phyloP scores from a whole-genome alignment of 2,797 vertebrate genomes.

The Pangasius mekongensis region DNA sequence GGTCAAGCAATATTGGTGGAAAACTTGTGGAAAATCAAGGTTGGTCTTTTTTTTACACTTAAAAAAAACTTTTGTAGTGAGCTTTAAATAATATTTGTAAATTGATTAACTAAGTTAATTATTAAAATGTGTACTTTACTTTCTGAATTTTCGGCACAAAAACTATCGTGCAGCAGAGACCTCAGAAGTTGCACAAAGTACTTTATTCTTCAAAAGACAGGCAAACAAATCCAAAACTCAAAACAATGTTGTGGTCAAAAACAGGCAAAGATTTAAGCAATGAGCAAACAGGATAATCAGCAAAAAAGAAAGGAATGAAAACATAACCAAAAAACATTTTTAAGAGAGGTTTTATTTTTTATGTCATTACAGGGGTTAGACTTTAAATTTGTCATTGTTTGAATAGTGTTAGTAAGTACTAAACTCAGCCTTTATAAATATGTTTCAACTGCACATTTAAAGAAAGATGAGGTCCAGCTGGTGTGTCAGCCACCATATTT shows the following conservation, averaged over 20 bases:
- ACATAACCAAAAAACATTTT: neutral
- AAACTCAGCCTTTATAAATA: neutral
- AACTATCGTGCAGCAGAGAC: neutral
- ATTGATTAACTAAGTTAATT: neutral
- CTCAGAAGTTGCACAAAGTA: neutral
- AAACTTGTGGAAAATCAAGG: neutral
- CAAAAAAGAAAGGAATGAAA: neutral
- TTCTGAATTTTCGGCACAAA: neutral
- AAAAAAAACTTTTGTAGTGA: neutral
- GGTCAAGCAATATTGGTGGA: neutral
- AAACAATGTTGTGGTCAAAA: neutral
- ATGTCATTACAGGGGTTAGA: neutral
- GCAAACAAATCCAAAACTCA: neutral
- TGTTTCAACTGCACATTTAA: neutral
- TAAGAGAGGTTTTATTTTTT: neutral
- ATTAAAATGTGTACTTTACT: neutral
- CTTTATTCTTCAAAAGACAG: neutral
- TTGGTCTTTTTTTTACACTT: neutral
- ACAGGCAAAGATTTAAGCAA: neutral
- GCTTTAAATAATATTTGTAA: neutral
- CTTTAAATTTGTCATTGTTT: neutral
- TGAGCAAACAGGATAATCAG: neutral
- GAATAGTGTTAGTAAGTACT: neutral
- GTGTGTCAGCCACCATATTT: neutral
- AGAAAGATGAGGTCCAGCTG: neutral